These are phyloP conservation scores for Mayetiola destructor DNA, from an alignment of 2,888 invertebrate genomes.

Conservation along the genomic window DNA sequence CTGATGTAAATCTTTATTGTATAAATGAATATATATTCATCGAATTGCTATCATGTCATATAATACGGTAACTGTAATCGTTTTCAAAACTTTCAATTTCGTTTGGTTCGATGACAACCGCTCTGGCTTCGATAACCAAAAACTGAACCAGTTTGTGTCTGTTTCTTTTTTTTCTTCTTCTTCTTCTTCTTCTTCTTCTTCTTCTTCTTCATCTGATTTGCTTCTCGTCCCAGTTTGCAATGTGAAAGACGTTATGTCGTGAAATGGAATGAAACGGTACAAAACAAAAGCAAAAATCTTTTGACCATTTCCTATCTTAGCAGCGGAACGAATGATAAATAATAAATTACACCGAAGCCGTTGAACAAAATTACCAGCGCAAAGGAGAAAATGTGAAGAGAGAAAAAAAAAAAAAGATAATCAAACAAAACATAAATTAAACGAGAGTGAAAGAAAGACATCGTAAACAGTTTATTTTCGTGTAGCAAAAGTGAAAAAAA, in stretches of 20 bases:
- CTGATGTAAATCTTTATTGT: constrained; percentile 4
- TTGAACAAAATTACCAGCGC: background rate
- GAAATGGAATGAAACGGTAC: too few species aligned
- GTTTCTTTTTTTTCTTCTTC: too few species aligned
- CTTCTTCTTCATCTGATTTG: too few species aligned
- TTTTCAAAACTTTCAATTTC: constrained; percentile 11
- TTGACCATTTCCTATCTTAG: constrained; percentile 9
- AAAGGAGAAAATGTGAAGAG: background rate
- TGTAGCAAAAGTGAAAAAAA: too few species aligned
- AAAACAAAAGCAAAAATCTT: background rate
- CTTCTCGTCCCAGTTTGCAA: too few species aligned
- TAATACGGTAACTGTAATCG: constrained; percentile 4
- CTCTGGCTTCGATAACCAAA: too few species aligned
- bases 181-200: too few species aligned
- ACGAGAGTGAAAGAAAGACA: background rate
- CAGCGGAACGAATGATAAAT: constrained; percentile 12
- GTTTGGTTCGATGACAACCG: background rate
- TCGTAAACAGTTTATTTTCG: background rate
- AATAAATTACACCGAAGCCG: background rate
- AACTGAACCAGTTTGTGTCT: too few species aligned
- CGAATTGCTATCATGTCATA: constrained; percentile 7
- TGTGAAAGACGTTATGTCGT: too few species aligned
- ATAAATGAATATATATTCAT: constrained; percentile 2
- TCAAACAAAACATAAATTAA: background rate
- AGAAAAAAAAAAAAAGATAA: background rate